A percentile compares a stretch with the other conserved stretches of the same genome.
Evolutionary conservation across 2,113 vertebrate genomes (phyloP).

Genomic region (Piaya cayana): DNA sequence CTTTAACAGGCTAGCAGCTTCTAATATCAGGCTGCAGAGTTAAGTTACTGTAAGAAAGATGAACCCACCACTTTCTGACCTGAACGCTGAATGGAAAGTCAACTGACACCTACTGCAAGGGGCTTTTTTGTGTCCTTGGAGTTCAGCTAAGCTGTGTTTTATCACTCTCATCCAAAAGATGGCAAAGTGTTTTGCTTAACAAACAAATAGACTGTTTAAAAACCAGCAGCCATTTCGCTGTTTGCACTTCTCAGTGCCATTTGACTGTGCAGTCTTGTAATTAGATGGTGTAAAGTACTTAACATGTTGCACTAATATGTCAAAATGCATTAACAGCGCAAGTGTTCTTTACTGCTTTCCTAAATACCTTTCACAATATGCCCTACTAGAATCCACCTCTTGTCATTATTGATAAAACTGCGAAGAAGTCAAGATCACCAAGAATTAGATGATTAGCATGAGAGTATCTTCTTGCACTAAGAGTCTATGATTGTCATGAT

Average conservation of each 20-base stretch:
- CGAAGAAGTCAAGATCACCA: not conserved
- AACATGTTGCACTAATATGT: constrained; percentile 26
- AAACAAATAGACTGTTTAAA: not conserved
- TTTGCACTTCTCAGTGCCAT: not conserved
- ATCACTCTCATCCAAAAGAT: not conserved
- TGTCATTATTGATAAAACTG: constrained; percentile 7
- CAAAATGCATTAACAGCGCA: constrained; percentile 1
- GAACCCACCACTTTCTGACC: not conserved
- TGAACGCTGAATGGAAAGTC: too few species aligned
- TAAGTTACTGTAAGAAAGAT: not conserved
- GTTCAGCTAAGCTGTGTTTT: not conserved
- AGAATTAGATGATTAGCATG: not conserved
- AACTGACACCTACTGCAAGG: not conserved
- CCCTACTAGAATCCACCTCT: not conserved
- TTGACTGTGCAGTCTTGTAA: not conserved
- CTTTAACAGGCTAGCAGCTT: not conserved
- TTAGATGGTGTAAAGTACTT: constrained; percentile 22
- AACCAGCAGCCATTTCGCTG: not conserved
- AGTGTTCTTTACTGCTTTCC: not conserved
- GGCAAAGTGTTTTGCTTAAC: not conserved
- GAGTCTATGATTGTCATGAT: not conserved
- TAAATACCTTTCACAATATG: not conserved
- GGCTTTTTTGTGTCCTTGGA: not conserved
- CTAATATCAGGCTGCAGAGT: not conserved
- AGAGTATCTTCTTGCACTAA: not conserved